phyloP scores from a whole-genome alignment of 2,113 vertebrate species.

The Thinocorus orbignyianus region DNA sequence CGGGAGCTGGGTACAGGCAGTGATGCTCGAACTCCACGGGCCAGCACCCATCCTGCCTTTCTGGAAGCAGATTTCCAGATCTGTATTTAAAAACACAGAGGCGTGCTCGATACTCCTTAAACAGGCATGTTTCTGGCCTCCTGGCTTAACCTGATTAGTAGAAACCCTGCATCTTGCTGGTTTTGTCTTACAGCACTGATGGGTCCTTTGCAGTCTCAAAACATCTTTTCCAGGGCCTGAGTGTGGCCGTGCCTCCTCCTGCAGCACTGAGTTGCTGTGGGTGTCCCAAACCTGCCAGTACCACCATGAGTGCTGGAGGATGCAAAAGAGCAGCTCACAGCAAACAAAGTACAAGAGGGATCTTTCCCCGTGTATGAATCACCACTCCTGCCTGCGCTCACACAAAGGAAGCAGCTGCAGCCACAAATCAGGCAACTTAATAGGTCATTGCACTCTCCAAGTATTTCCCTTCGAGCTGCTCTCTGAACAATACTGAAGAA shows the following conservation, averaged over 20 bases:
- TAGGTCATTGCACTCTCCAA: background rate
- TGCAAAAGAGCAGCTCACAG: background rate
- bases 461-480: background rate
- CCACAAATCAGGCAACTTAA: conserved; percentile 4
- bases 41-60: background rate
- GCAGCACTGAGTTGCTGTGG: background rate
- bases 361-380: background rate
- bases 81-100: background rate
- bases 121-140: background rate
- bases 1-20: background rate
- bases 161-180: background rate
- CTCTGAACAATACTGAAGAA: background rate
- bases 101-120: background rate
- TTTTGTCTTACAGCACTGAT: background rate
- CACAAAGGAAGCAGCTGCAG: background rate
- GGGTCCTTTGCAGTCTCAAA: background rate
- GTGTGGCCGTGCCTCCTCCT: background rate
- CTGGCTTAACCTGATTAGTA: background rate
- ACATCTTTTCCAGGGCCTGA: background rate
- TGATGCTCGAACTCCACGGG: fast-evolving
- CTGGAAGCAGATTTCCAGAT: background rate
- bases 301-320: background rate
- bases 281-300: background rate
- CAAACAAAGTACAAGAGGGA: background rate
- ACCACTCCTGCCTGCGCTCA: background rate